Evolutionary conservation across 2,113 vertebrate genomes (phyloP), one percentile per base, ranked within the genome.

Genomic region (Dendropsophus ebraccatus): DNA sequence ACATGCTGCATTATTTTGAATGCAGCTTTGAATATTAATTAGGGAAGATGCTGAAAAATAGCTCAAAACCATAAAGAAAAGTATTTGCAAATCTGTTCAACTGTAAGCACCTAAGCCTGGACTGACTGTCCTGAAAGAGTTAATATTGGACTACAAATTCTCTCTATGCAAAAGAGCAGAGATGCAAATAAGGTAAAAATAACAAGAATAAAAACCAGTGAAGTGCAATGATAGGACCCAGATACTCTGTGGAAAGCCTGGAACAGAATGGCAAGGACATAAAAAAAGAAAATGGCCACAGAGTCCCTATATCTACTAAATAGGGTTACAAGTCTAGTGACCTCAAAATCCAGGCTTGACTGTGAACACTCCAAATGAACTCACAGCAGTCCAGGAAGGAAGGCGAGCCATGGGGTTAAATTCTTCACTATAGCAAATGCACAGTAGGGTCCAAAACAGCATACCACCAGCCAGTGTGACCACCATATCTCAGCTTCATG

Each of bases 121-220:
- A 2, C 14, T 19, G 65, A 67, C 9, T 23, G 21, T 45, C 35
- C 69, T 37, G 56, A 62, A 80, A n/a, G 77, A 49, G 77, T 80
- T 62, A 80, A 80, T 41, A 3, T 1, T 30, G 5, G 54, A n/a
- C 60, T 32, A 60, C 23, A 16, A 41, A 21, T 28, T 69, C 41
- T 45, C 58, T 14, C 25, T 69, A 82, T 82, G 45, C 80, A 82
- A 82, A 81, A 54, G 16, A 7, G 45, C 62, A n/a, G 21, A 10
- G 21, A 81, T 81, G 79, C 79, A 81, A 81, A 81, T 65, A 11
- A n/a, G 4, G 21, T n/a, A 45, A 13, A 47, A 30, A 67, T 28
- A 13, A 32, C 5, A 17, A 35, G 5, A 32, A 67, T 8, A 67
- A 67, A 30, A 67, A 32, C 28, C 65, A 35, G 21, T 23, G 69